Base-by-base conservation (phyloP, 2,113 vertebrate species). In the Daboia siamensis region DNA sequence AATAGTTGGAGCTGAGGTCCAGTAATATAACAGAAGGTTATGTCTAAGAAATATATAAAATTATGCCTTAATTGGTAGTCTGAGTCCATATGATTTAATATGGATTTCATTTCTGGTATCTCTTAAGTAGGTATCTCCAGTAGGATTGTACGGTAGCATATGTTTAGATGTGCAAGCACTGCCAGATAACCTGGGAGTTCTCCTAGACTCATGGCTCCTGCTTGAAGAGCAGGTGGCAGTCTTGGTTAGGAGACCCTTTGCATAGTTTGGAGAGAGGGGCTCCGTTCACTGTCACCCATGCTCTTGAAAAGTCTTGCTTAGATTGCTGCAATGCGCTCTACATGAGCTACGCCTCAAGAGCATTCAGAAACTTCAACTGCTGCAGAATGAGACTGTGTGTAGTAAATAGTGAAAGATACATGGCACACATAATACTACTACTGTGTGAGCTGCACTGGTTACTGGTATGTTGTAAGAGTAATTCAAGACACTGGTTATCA, bases 111-210 rank as follows among this genome's bases (percentile, higher is more conserved):
- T 44, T 90, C 54, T 86, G 55, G 33, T 80, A 84, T 85, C 91
- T 33, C 84, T 46, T 91, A 85, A 87, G 26, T 74, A 90, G 88
- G 94, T 20, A 90, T 94, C 57, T 87, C 93, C 91, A 94, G 48
- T 44, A 93, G 64, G 29, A 91, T 91, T 1, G 0, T 90, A 89
- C 33, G n/a, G 10, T 54, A 55, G 74, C 91, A 33, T 89, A 88
- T 86, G 55, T 95, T 87, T 61, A 93, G 91, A 55, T 74, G 3
- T 86, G 80, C 55, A 90, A 51, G 89, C 59, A 44, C 90, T 91
- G 85, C 90, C 80, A 55, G 0, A 12, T 91, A 92, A 95, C n/a
- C 55, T 64, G 61, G 26, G 57, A 4, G 61, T 29, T 64, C 61
- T 64, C 29, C 26, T 64, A 64, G 11, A 64, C 26, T 29, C 26